Evolutionary conservation across 2,888 invertebrate species (phyloP).

Genomic region (Eupithecia inturbata): DNA sequence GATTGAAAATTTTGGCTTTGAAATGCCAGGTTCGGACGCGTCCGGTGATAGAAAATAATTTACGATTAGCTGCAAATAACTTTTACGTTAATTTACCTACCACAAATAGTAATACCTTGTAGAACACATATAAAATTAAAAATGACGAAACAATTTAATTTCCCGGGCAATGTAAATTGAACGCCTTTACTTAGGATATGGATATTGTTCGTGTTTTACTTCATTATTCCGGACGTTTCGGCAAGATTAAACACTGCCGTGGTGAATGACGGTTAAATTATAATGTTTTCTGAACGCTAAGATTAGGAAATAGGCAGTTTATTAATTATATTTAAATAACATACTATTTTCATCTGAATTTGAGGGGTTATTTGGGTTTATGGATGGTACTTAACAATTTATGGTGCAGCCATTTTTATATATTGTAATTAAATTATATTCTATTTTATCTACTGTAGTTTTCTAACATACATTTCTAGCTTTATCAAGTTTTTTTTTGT

Average conservation of each 20-base stretch:
- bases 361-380: not conserved
- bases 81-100: too few species aligned
- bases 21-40: too few species aligned
- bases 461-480: not conserved
- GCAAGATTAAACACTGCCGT: not conserved
- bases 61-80: not conserved
- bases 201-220: not conserved
- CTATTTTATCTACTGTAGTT: not conserved
- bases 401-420: conserved; percentile 5
- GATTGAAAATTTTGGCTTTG: too few species aligned
- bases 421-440: not conserved
- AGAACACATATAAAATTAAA: not conserved
- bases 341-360: not conserved
- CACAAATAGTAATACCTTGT: not conserved
- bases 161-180: not conserved
- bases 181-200: too few species aligned
- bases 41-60: not conserved
- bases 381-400: not conserved
- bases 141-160: not conserved
- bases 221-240: not conserved
- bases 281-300: not conserved
- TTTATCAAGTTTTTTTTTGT: not conserved
- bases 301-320: not conserved
- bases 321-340: not conserved
- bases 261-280: too few species aligned